Percentiles rank a stretch among this genome's conserved stretches.
Evolutionary conservation across 37 sponge, comb jelly and placozoan genomes (phyloP).

Genomic region (Oopsacas minuta): DNA sequence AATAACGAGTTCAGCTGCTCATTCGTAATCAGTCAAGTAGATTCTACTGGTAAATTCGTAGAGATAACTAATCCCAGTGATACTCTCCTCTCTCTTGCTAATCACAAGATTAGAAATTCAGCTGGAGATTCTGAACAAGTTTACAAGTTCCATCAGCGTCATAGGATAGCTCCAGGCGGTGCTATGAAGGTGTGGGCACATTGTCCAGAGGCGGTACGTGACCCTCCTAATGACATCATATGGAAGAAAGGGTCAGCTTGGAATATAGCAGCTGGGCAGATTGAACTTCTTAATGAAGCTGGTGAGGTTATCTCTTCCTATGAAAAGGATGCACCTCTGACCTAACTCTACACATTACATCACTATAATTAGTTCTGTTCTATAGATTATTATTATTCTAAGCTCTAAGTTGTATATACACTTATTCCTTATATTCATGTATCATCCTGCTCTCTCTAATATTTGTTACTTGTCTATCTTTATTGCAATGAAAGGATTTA

Average conservation of each 20-base stretch:
- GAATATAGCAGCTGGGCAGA: background rate
- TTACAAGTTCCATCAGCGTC: conserved; percentile 3
- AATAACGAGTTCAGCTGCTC: background rate
- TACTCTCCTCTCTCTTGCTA: background rate
- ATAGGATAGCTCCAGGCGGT: background rate
- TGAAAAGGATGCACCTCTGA: conserved; percentile 4
- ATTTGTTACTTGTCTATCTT: too few relatives aligned
- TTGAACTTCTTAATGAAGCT: background rate
- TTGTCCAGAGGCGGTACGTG: background rate
- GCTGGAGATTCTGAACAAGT: background rate
- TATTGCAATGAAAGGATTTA: too few relatives aligned
- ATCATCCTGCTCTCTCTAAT: too few relatives aligned
- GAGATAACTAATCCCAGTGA: background rate
- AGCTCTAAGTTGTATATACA: background rate
- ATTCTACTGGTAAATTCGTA: background rate
- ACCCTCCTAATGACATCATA: background rate
- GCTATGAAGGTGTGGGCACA: background rate
- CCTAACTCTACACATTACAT: background rate
- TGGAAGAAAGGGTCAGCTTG: background rate
- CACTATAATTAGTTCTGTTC: too few relatives aligned
- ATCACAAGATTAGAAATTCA: background rate
- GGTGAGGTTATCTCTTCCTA: background rate
- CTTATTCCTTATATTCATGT: too few relatives aligned
- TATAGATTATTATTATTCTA: background rate
- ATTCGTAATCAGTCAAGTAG: background rate